Conservation (phyloP, 2,113 vertebrate genomes). For the Chrysemys picta region DNA sequence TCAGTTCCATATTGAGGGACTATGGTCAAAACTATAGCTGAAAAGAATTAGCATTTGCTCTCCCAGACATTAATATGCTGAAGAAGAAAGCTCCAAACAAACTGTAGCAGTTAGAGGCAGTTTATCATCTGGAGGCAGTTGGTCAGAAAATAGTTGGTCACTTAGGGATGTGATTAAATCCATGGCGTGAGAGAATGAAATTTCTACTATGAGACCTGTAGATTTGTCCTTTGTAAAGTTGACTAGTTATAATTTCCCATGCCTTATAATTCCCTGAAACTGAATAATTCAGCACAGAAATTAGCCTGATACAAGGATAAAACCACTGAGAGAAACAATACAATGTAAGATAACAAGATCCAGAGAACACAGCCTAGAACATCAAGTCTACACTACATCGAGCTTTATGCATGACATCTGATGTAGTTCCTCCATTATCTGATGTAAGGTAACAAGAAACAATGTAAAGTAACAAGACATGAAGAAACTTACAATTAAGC, state of each 20-base stretch:
- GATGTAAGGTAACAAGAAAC: neutral
- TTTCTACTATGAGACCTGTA: neutral
- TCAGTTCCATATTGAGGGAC: neutral
- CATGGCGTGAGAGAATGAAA: neutral
- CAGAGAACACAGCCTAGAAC: too few relatives aligned
- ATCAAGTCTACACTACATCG: too few relatives aligned
- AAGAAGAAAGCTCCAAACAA: neutral
- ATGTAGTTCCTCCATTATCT: neutral
- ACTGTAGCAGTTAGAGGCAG: neutral
- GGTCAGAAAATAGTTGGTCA: neutral
- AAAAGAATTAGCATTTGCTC: too few relatives aligned
- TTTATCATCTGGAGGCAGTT: neutral
- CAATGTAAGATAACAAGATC: too few relatives aligned
- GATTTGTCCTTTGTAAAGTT: too few relatives aligned
- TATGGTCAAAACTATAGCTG: too few relatives aligned
- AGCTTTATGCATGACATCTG: neutral
- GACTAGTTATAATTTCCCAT: too few relatives aligned
- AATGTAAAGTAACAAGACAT: neutral
- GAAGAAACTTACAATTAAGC: fast-evolving
- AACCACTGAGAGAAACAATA: too few relatives aligned
- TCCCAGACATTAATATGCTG: too few relatives aligned
- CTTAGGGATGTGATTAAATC: neutral
- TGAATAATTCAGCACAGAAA: too few relatives aligned
- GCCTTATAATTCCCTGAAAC: too few relatives aligned
- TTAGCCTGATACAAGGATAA: too few relatives aligned